Conservation (phyloP, 2,113 vertebrate species). For the Anolis sagrei region DNA sequence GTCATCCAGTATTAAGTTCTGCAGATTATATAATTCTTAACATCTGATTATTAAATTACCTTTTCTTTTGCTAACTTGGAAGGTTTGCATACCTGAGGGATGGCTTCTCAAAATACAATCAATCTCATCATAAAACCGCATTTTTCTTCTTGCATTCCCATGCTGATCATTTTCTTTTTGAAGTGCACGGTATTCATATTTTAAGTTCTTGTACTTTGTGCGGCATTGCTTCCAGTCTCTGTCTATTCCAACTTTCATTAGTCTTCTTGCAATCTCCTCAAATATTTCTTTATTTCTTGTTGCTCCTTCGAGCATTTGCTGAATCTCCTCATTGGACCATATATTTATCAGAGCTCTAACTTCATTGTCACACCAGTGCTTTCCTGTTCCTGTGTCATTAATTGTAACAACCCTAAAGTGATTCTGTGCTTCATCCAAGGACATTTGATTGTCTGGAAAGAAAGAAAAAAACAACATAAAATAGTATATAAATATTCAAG, state of each 20-base stretch:
- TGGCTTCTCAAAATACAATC: conserved; percentile 81
- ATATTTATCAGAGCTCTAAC: conserved; percentile 83
- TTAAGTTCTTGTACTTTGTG: conserved; percentile 91
- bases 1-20: neutral
- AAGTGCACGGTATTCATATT: conserved; percentile 87
- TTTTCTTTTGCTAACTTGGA: conserved; percentile 43
- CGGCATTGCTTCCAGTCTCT: conserved; percentile 91
- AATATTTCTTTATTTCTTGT: conserved; percentile 91
- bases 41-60: too few species aligned
- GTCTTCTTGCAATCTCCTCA: conserved; percentile 84
- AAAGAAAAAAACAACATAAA: conserved; percentile 36
- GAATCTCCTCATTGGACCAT: conserved; percentile 85
- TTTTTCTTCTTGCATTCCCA: conserved; percentile 78
- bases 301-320: conserved; percentile 85
- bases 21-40: too few species aligned
- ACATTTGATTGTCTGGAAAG: conserved; percentile 63
- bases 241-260: conserved; percentile 84
- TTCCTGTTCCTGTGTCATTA: conserved; percentile 79
- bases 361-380: conserved; percentile 89
- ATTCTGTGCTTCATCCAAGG: conserved; percentile 67
- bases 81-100: conserved; percentile 46
- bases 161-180: conserved; percentile 82
- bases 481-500: conserved; percentile 12
- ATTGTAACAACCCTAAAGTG: conserved; percentile 83
- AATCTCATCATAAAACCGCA: conserved; percentile 89